Conservation (phyloP, 1,140 invertebrate species). For the Plodia interpunctella region DNA sequence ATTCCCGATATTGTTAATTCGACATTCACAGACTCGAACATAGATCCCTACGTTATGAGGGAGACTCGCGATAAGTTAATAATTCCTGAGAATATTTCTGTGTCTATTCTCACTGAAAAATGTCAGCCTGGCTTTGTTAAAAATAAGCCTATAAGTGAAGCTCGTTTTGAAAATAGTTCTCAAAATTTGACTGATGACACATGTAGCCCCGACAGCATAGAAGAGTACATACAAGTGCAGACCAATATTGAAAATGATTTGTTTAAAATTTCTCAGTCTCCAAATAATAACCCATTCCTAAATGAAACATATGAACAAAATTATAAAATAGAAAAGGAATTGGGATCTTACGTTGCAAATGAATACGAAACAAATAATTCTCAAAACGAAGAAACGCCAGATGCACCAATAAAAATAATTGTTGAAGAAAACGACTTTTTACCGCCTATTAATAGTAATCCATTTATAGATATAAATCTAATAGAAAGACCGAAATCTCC, state of each 20-base stretch:
- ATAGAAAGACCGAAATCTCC: slow-evolving; percentile 53
- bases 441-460: slow-evolving; percentile 34
- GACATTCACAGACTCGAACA: slow-evolving; percentile 47
- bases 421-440: slow-evolving; percentile 25
- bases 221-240: slow-evolving; percentile 8
- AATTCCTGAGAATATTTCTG: slow-evolving; percentile 59
- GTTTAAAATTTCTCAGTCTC: slow-evolving; percentile 15
- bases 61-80: slow-evolving; percentile 49
- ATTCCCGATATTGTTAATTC: slow-evolving; percentile 73
- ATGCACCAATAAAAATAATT: slow-evolving; percentile 37
- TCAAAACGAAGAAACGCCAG: slow-evolving; percentile 52
- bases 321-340: slow-evolving; percentile 42
- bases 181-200: not conserved
- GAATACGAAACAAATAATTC: slow-evolving; percentile 63
- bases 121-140: slow-evolving; percentile 26
- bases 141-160: slow-evolving; percentile 6
- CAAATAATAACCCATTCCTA: slow-evolving; percentile 54
- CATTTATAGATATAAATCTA: slow-evolving; percentile 38
- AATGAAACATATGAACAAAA: slow-evolving; percentile 40
- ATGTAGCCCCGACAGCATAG: slow-evolving; percentile 19
- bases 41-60: slow-evolving; percentile 32
- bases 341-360: slow-evolving; percentile 45
- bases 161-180: not conserved
- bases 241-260: not conserved
- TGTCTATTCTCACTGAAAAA: slow-evolving; percentile 57